A percentile compares a stretch with the other conserved stretches of the same genome.
phyloP scores from a whole-genome alignment of 2,888 invertebrate genomes.

The Conomelus anceps region DNA sequence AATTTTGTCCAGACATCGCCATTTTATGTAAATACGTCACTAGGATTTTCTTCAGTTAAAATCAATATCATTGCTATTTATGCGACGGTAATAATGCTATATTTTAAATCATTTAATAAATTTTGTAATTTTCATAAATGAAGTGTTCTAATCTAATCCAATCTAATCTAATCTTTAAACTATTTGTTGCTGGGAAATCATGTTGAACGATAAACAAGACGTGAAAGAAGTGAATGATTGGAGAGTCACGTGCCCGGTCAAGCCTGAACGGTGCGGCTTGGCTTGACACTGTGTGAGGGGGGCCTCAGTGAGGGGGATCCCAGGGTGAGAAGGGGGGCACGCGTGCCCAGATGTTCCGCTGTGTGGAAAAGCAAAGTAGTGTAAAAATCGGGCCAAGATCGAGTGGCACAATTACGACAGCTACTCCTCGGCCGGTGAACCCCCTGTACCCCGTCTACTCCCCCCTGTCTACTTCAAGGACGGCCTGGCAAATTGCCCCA shows the following conservation, averaged over 20 bases:
- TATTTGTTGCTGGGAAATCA: not conserved
- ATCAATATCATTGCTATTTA: too few species aligned
- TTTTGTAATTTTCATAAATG: too few species aligned
- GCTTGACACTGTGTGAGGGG: too few species aligned
- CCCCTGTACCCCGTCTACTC: not conserved
- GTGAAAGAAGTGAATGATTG: not conserved
- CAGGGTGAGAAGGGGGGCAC: not conserved
- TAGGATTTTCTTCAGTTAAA: too few species aligned
- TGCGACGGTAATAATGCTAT: too few species aligned
- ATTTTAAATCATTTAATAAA: too few species aligned
- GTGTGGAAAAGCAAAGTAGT: conserved; percentile 9
- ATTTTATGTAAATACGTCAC: too few species aligned
- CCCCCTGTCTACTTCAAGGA: not conserved
- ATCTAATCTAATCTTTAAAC: too few species aligned
- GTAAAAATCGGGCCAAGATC: conserved; percentile 14
- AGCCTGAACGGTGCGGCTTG: not conserved
- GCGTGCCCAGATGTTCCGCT: conserved; percentile 8
- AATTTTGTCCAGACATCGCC: too few species aligned
- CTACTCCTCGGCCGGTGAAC: not conserved
- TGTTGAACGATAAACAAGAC: not conserved
- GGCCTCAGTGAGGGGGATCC: too few species aligned
- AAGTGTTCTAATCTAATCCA: too few species aligned
- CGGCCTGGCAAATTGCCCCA: conserved; percentile 10
- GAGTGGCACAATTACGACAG: conserved; percentile 3
- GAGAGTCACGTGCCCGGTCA: not conserved